A percentile compares a stretch with the other conserved stretches of the same genome.
These are phyloP conservation scores for Tinea semifulvella DNA, from an alignment of 2,888 invertebrate species.

Conservation along the genomic window DNA sequence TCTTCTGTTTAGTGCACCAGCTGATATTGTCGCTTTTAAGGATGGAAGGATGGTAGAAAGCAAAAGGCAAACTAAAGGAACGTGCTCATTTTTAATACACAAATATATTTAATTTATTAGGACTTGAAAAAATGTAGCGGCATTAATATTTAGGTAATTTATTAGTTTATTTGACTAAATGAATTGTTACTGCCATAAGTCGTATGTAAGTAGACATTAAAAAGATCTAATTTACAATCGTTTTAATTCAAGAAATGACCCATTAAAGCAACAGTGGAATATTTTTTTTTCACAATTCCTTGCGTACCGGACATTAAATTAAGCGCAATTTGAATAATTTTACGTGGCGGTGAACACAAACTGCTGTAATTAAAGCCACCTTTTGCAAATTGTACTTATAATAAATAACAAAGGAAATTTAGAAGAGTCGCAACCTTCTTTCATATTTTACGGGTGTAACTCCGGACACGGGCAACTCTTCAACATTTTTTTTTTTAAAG, in stretches of 20 bases:
- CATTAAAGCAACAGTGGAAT: constrained; percentile 46
- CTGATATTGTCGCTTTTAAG: too few species aligned
- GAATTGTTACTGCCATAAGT: neutral
- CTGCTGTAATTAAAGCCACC: constrained; percentile 49
- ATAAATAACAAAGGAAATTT: constrained; percentile 25
- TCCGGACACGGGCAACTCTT: neutral
- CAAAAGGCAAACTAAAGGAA: too few species aligned
- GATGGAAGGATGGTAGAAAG: too few species aligned
- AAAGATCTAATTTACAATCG: constrained; percentile 1
- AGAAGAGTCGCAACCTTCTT: constrained; percentile 4
- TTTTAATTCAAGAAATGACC: constrained; percentile 46
- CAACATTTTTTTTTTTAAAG: neutral
- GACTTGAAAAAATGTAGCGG: too few species aligned
- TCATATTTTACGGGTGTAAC: constrained; percentile 2
- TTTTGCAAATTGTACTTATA: constrained; percentile 35
- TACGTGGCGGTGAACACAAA: constrained; percentile 54
- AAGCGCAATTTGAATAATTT: constrained; percentile 57
- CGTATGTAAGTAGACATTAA: neutral
- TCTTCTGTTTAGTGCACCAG: too few species aligned
- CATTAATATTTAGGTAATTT: too few species aligned
- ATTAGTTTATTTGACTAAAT: too few species aligned
- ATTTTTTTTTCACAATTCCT: constrained; percentile 49
- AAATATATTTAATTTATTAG: too few species aligned
- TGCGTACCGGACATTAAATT: constrained; percentile 52
- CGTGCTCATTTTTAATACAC: too few species aligned